Conservation (phyloP, 2,888 invertebrate genomes). For the Catocala sponsa region DNA sequence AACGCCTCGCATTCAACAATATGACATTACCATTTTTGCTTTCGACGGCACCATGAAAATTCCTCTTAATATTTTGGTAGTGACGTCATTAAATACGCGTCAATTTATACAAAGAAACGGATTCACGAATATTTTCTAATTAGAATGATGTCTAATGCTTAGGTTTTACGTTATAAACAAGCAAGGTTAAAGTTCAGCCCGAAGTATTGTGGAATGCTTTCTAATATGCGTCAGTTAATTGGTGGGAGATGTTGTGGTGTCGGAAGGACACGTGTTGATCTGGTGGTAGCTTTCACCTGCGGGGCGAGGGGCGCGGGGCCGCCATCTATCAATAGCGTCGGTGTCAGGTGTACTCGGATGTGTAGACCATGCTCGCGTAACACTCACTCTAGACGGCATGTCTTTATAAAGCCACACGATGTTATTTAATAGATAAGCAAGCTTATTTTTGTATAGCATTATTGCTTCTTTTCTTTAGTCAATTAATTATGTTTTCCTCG, state of each 20-base stretch:
- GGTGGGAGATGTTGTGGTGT: constrained; percentile 25
- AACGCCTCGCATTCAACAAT: constrained; percentile 18
- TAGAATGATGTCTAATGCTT: background rate
- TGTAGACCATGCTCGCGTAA: constrained; percentile 17
- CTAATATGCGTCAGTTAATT: constrained; percentile 30
- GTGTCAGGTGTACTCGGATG: constrained; percentile 32
- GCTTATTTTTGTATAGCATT: background rate
- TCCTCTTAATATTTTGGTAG: background rate
- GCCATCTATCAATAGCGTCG: constrained; percentile 37
- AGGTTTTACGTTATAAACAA: constrained; percentile 10
- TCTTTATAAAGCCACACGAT: constrained; percentile 7
- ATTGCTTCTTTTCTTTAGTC: no score
- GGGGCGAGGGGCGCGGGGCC: constrained; percentile 20
- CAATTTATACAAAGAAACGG: no score
- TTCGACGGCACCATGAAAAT: background rate
- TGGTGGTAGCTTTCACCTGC: constrained; percentile 43
- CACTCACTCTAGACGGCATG: constrained; percentile 24
- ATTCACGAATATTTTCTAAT: no score
- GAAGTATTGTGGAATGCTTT: constrained; percentile 20
- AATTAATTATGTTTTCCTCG: no score
- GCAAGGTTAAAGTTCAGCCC: constrained; percentile 24
- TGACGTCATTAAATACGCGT: no score
- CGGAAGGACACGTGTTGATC: constrained; percentile 35
- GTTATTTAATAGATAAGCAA: constrained; percentile 18
- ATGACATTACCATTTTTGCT: constrained; percentile 13